Evolutionary conservation across 2,888 invertebrate genomes (phyloP), one percentile per base, ranked within the genome.

Genomic region (Pachydiplax longipennis): DNA sequence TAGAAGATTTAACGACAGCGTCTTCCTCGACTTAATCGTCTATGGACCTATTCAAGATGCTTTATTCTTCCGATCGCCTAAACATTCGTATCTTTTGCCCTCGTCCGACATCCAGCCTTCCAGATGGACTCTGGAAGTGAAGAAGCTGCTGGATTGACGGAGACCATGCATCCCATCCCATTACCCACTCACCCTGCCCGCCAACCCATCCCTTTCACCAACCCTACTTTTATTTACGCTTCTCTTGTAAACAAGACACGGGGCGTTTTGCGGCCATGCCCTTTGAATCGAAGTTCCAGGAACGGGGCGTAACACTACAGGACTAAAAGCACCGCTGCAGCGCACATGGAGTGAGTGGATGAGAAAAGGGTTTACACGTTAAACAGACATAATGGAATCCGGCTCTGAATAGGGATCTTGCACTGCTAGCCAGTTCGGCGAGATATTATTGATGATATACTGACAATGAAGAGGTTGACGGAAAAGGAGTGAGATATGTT

Each of bases 141-240:
- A 83, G 83, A 31, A 83, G 58, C 58, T 83, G 53, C 31, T 58
- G 58, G 83, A 58, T 83, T 83, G 83, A 83, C 83, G 83, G 35
- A 58, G 31, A 58, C 83, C 83, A 83, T 83, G 83, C 83, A 5
- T 44, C 81, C 81, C 81, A 2, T 37, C 5, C 37, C 37, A 10
- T 15, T 37, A 18, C 81, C 81, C 81, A 22, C 40, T 22, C 37
- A 12, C 40, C 81, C 10, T 48, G 44, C 82, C 81, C 82, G 22
- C 15, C 18, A 3, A 44, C 82, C 25, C 25, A 40, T 44, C 37
- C 22, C 40, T 44, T 15, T 15, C 81, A 37, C 81, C 81, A 44
- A 22, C 81, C 81, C 37, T 31, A 22, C 81, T 37, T 37, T 44
- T 81, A 37, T 81, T 44, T 44, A 81, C 15, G 81, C 37, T 44